A percentile compares a stretch with the other conserved stretches of the same genome.
phyloP scores from a whole-genome alignment of 2,888 invertebrate genomes.

The Mycalesis mineus region DNA sequence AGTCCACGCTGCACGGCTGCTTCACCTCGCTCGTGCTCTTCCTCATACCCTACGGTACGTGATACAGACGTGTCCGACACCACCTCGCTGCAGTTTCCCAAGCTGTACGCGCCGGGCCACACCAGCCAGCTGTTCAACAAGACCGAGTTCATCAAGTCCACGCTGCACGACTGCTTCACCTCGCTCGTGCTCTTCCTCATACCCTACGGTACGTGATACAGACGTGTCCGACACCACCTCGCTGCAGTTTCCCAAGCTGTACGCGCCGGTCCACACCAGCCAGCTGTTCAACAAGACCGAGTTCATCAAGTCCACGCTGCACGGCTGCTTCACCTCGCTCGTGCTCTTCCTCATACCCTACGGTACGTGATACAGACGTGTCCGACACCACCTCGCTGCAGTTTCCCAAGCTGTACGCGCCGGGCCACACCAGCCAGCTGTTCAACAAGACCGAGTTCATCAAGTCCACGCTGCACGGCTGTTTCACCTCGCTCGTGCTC shows the following conservation, averaged over 20 bases:
- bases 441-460: constrained; percentile 99
- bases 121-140: constrained; percentile 97
- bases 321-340: constrained; percentile 97
- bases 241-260: constrained; percentile 94
- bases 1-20: constrained; percentile 97
- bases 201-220: constrained; percentile 86
- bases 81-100: constrained; percentile 93
- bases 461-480: constrained; percentile 96
- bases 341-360: constrained; percentile 98
- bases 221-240: constrained; percentile 87
- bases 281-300: constrained; percentile 97
- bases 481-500: constrained; percentile 95
- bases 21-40: constrained; percentile 97
- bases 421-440: constrained; percentile 94
- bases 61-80: constrained; percentile 88
- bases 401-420: constrained; percentile 96
- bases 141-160: constrained; percentile 96
- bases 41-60: constrained; percentile 94
- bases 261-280: constrained; percentile 95
- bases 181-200: constrained; percentile 97
- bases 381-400: constrained; percentile 92
- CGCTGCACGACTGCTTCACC: constrained; percentile 96
- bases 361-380: constrained; percentile 73
- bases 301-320: constrained; percentile 96
- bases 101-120: constrained; percentile 96